Conservation (phyloP, 1,140 invertebrate genomes). For the Drosophila carrolli region DNA sequence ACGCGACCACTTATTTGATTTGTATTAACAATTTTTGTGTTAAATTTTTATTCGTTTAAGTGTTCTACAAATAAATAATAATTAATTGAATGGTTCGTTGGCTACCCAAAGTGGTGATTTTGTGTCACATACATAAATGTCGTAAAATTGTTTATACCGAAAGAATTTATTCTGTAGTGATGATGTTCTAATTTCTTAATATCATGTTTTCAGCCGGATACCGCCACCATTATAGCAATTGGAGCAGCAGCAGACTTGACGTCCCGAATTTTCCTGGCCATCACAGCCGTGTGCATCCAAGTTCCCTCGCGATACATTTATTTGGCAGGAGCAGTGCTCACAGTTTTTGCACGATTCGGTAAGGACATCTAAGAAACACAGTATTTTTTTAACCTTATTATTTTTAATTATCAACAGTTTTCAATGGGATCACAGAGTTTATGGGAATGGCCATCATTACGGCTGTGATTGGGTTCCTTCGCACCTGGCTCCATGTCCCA, state of each 20-base stretch:
- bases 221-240: conserved; percentile 86
- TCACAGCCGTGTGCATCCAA: conserved; percentile 84
- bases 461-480: conserved; percentile 86
- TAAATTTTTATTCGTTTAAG: too few species aligned
- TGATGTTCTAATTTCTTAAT: background rate
- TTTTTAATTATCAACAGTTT: too few species aligned
- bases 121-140: too few species aligned
- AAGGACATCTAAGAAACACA: conserved; percentile 29
- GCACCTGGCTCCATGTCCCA: conserved; percentile 86
- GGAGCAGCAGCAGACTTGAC: conserved; percentile 86
- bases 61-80: too few species aligned
- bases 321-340: conserved; percentile 85
- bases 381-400: too few species aligned
- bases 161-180: too few species aligned
- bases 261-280: conserved; percentile 85
- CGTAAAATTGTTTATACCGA: too few species aligned
- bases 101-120: too few species aligned
- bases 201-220: conserved; percentile 76
- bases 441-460: conserved; percentile 85
- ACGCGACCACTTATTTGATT: too few species aligned
- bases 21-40: too few species aligned
- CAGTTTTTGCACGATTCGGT: conserved; percentile 86
- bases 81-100: too few species aligned
- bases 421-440: conserved; percentile 71
- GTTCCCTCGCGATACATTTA: conserved; percentile 86